A percentile compares a stretch with the other conserved stretches of the same genome.
phyloP scores from a whole-genome alignment of 2,888 invertebrate genomes.

The Ectemnius lituratus region DNA sequence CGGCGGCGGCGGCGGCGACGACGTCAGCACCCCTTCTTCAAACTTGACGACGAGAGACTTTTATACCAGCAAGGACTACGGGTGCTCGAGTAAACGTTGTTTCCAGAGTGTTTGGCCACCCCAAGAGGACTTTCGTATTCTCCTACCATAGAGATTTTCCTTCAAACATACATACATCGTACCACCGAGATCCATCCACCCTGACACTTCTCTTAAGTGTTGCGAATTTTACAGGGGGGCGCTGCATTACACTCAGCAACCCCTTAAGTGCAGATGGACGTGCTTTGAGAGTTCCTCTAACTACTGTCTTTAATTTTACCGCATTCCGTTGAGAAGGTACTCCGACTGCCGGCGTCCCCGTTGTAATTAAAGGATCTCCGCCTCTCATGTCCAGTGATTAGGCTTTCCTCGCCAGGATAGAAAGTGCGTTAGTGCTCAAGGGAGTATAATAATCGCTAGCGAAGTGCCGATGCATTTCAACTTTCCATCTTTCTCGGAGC shows the following conservation, averaged over 20 bases:
- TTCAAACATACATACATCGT: neutral
- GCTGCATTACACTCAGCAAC: neutral
- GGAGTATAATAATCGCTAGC: no score
- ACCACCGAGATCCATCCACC: no score
- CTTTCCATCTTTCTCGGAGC: no score
- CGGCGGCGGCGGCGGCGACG: no score
- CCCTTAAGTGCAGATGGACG: neutral
- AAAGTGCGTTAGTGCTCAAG: no score
- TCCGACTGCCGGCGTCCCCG: neutral
- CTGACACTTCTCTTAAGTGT: neutral
- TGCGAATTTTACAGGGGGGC: constrained; percentile 4
- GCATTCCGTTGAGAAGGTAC: neutral
- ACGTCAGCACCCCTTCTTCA: constrained; percentile 47
- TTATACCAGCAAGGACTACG: constrained; percentile 38
- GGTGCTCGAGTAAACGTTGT: constrained; percentile 52
- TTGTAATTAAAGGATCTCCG: constrained; percentile 1
- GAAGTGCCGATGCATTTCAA: no score
- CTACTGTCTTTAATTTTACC: neutral
- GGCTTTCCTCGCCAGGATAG: neutral
- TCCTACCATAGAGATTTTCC: constrained; percentile 33
- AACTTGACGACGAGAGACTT: constrained; percentile 45
- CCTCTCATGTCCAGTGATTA: neutral
- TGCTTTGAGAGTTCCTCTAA: neutral
- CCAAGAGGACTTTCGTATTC: constrained; percentile 33
- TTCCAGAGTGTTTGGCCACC: constrained; percentile 40